phyloP scores from a whole-genome alignment of 2,888 invertebrate genomes.

The Pachymerium ferrugineum region DNA sequence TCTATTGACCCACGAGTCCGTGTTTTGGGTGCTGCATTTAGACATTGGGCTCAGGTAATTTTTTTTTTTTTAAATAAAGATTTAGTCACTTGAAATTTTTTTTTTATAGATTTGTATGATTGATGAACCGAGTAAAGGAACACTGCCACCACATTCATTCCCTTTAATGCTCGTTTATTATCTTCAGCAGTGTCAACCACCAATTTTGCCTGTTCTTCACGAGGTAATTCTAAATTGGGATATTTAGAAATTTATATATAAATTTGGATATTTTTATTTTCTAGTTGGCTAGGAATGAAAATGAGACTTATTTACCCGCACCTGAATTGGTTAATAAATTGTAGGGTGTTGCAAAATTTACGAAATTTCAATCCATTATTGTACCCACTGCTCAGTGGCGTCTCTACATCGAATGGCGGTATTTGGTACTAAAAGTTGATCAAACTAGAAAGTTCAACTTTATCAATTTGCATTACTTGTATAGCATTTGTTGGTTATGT shows the following conservation, averaged over 20 bases:
- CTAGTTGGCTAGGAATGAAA: constrained; percentile 13
- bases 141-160: constrained; percentile 51
- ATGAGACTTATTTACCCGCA: constrained; percentile 29
- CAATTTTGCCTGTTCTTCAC: constrained; percentile 50
- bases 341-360: background rate
- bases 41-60: constrained; percentile 49
- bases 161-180: constrained; percentile 52
- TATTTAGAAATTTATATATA: background rate
- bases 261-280: background rate
- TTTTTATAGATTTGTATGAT: constrained; percentile 47
- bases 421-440: too few relatives aligned
- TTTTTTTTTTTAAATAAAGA: background rate
- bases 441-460: too few relatives aligned
- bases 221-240: constrained; percentile 28
- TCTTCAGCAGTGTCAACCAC: constrained; percentile 51
- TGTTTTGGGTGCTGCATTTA: constrained; percentile 42
- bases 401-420: too few relatives aligned
- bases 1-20: constrained; percentile 44
- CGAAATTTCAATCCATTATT: too few relatives aligned
- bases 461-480: too few relatives aligned
- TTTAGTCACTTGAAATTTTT: background rate
- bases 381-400: too few relatives aligned
- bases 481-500: too few relatives aligned
- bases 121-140: constrained; percentile 50
- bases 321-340: background rate